These are phyloP conservation scores for Amazonetta brasiliensis DNA, from an alignment of 2,797 vertebrate genomes.

Conservation along the genomic window DNA sequence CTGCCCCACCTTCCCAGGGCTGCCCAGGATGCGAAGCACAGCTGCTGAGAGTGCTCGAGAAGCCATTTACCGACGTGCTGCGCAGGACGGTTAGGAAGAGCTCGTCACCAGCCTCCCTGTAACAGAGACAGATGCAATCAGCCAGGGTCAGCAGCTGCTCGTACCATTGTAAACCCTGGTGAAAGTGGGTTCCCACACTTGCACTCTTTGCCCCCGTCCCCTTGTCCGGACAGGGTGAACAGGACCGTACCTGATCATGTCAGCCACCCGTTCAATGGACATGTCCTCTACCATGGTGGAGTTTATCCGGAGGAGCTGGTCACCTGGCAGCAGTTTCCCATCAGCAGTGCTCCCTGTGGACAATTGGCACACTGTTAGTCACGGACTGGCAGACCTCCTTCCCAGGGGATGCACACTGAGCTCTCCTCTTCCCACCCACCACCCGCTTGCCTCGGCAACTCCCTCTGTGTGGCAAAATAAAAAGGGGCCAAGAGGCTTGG, in stretches of 20 bases:
- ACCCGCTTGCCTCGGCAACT: not conserved
- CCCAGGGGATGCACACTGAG: accelerated
- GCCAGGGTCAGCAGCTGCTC: not conserved
- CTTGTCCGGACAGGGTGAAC: accelerated
- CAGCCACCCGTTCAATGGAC: conserved; percentile 85
- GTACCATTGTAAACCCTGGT: accelerated
- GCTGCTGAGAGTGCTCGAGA: not conserved
- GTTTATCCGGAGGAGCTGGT: conserved; percentile 93
- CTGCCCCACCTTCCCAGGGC: not conserved
- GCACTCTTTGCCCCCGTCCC: not conserved
- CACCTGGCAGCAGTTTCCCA: conserved; percentile 87
- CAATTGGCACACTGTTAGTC: not conserved
- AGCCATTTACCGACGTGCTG: conserved; percentile 81
- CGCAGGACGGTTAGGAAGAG: conserved; percentile 90
- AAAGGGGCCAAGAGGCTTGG: accelerated
- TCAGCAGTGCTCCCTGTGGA: conserved; percentile 79
- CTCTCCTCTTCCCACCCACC: not conserved
- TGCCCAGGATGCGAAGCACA: not conserved
- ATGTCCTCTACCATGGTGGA: conserved; percentile 82
- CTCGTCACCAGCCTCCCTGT: conserved; percentile 88
- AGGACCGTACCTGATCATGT: conserved; percentile 88
- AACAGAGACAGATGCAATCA: conserved; percentile 45
- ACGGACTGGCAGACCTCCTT: accelerated
- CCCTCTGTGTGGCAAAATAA: not conserved
- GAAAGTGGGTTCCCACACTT: not conserved